phyloP scores from a whole-genome alignment of 35 echinoderm and acorn worm species.

The Amphiura filiformis region DNA sequence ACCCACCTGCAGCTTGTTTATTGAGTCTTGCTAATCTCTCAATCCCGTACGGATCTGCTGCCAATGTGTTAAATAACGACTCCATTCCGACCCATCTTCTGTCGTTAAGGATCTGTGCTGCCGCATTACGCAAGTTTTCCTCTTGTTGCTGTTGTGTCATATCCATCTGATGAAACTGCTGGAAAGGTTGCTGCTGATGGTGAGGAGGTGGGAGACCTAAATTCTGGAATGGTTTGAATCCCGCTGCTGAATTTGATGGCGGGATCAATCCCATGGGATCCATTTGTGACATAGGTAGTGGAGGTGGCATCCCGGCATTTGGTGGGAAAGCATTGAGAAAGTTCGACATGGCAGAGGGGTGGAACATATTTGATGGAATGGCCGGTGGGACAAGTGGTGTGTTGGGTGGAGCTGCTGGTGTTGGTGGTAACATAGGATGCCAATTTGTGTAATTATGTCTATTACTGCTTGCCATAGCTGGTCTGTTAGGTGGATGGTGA shows the following conservation, averaged over 20 bases:
- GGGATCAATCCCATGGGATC: not conserved
- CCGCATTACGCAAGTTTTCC: constrained; percentile 20
- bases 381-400: not conserved
- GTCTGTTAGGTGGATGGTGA: not conserved
- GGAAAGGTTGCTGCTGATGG: constrained; percentile 14
- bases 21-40: constrained; percentile 89
- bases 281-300: not conserved
- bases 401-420: constrained; percentile 10
- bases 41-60: constrained; percentile 77
- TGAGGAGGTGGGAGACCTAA: too few species aligned
- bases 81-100: constrained; percentile 26
- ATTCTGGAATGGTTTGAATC: not conserved
- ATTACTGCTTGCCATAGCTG: not conserved
- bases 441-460: not conserved
- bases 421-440: not conserved
- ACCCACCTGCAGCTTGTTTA: constrained; percentile 88
- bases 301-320: not conserved
- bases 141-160: constrained; percentile 20
- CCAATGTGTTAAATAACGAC: constrained; percentile 44
- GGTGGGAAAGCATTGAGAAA: constrained; percentile 1
- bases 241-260: not conserved
- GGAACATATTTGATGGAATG: not conserved
- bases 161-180: constrained; percentile 32
- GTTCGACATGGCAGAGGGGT: not conserved
- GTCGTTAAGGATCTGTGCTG: not conserved